Conservation (phyloP, 2,113 vertebrate genomes). For the Puntigrus tetrazona region DNA sequence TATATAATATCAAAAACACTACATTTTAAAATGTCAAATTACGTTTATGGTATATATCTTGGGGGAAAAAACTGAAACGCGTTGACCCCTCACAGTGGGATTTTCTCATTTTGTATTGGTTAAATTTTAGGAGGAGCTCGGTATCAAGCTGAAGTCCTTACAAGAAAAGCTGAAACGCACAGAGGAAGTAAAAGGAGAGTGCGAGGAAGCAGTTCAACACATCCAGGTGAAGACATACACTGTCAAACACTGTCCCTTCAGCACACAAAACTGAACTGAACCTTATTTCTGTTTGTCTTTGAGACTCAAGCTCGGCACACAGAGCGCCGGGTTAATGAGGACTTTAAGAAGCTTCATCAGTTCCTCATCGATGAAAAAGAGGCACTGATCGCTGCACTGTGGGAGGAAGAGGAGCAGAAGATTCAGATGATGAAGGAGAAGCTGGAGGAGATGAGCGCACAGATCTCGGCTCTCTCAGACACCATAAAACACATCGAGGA, state of each 20-base stretch:
- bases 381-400: slow-evolving; percentile 5
- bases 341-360: not conserved
- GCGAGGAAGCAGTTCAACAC: not conserved
- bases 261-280: not conserved
- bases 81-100: not conserved
- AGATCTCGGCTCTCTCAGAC: not conserved
- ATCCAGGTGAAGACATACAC: slow-evolving; percentile 34
- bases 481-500: slow-evolving; percentile 14
- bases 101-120: not conserved
- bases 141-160: not conserved
- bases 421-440: slow-evolving; percentile 18
- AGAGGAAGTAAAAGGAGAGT: slow-evolving; percentile 5
- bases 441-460: slow-evolving; percentile 16
- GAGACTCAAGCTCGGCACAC: slow-evolving; percentile 20
- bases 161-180: not conserved
- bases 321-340: not conserved
- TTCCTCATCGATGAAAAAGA: slow-evolving; percentile 24
- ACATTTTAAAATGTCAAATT: too few species aligned
- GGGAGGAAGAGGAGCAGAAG: slow-evolving; percentile 35
- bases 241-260: not conserved
- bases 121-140: slow-evolving; percentile 19
- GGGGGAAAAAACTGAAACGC: not conserved
- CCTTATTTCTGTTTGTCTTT: not conserved
- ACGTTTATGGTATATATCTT: too few species aligned
- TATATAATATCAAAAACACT: too few species aligned